Percentiles rank a stretch among this genome's conserved stretches.
These are phyloP conservation scores for Pycnomerus fuliginosus DNA, from an alignment of 2,888 invertebrate genomes.

Conservation along the genomic window DNA sequence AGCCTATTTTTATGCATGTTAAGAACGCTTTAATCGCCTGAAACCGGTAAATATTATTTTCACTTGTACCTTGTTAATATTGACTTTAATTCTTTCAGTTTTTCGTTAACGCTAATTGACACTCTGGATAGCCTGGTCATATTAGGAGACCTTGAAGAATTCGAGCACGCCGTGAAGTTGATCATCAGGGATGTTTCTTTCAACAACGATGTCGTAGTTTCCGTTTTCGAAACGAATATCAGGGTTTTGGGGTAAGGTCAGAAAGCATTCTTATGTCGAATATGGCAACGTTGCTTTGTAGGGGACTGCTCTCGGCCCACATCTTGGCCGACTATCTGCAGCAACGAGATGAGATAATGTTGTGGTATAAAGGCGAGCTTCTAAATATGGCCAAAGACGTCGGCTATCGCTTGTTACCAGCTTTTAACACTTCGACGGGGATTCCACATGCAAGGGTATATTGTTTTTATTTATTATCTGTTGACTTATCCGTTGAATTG, in stretches of 20 bases:
- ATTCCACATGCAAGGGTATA: slow-evolving; percentile 95
- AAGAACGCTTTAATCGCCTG: too few species aligned
- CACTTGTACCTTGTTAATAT: neutral
- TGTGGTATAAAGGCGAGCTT: slow-evolving; percentile 87
- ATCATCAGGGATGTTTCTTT: slow-evolving; percentile 87
- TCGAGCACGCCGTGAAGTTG: slow-evolving; percentile 85
- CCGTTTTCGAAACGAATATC: slow-evolving; percentile 98
- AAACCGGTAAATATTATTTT: too few species aligned
- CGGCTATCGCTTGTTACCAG: slow-evolving; percentile 90
- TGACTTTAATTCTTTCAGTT: slow-evolving; percentile 67
- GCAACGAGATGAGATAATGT: slow-evolving; percentile 69
- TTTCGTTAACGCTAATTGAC: slow-evolving; percentile 94
- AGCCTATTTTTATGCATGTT: too few species aligned
- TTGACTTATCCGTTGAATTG: too few species aligned
- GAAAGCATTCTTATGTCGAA: neutral
- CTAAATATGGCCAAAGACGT: slow-evolving; percentile 89
- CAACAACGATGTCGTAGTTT: slow-evolving; percentile 92
- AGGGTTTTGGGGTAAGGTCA: slow-evolving; percentile 84
- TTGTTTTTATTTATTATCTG: too few species aligned
- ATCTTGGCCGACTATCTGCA: slow-evolving; percentile 82
- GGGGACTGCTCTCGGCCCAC: slow-evolving; percentile 90
- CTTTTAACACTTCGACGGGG: slow-evolving; percentile 96
- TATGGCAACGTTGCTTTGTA: slow-evolving; percentile 44
- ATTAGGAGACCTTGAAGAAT: slow-evolving; percentile 90
- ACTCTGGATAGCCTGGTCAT: slow-evolving; percentile 90